Evolutionary conservation across 2,888 invertebrate genomes (phyloP), one percentile per base, ranked within the genome.

Genomic region (Meandrusa payeni): DNA sequence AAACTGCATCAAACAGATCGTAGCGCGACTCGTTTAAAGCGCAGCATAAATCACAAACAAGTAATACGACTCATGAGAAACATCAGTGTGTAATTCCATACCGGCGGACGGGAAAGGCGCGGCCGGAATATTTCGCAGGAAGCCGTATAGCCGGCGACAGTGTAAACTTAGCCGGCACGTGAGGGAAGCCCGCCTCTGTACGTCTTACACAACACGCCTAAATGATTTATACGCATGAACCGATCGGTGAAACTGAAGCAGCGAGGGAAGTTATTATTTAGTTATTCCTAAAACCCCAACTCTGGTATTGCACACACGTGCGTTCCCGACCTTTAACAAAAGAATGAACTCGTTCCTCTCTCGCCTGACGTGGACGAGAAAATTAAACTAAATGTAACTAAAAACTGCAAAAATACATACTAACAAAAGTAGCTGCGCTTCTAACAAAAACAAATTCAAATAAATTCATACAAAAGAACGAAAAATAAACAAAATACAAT

Each of bases 31-130:
- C 48, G 46, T 59, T 12, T 5, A 53, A 57, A 59, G 50, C 59
- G 57, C 58, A 38, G 37, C 44, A 41, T 46, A 37, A 44, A 51
- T 41, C 40, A 41, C 41, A 42, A 47, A 37, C 33, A 55, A 49
- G 63, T 60, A 64, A 68, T 52, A 50, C 44, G 61, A 67, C 53
- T 63, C 69, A 69, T 69, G 68, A 63, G 69, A 72, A 70, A 62
- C 64, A 61, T n/a, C 63, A 61, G 51, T 64, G 59, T 54, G 56
- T 61, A 69, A 68, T 64, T 67, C 57, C 59, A 60, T 63, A 57
- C 59, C 29, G 34, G n/a, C 41, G 26, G 23, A 17, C n/a, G 45
- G 39, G 36, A 41, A 44, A 43, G 47, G 23, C 43, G 37, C 20
- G 36, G 17, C 37, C 41, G 37, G 41, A 44, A 47, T 43, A 43